Percentiles rank a stretch among this genome's conserved stretches.
Evolutionary conservation across 1,140 invertebrate species (phyloP).

Genomic region (Lasioglossum baleicum): DNA sequence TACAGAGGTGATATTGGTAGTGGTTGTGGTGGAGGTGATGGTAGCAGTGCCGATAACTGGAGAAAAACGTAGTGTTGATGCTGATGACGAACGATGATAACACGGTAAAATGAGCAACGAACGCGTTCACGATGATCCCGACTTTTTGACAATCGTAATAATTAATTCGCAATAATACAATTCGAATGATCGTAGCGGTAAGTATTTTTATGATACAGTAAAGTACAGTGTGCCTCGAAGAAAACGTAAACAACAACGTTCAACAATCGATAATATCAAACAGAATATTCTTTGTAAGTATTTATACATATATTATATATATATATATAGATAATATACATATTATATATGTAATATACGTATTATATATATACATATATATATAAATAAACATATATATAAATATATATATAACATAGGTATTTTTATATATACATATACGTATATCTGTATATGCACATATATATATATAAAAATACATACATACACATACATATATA

Average conservation of each 20-base stretch:
- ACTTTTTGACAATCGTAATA: conserved; percentile 35
- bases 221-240: conserved; percentile 78
- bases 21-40: conserved; percentile 1
- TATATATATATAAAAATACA: neutral
- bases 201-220: conserved; percentile 76
- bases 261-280: conserved; percentile 79
- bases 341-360: conserved; percentile 16
- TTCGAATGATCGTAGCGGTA: conserved; percentile 67
- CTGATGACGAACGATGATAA: conserved; percentile 30
- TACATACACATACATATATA: neutral
- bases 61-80: conserved; percentile 30
- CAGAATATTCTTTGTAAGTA: conserved; percentile 72
- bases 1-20: neutral
- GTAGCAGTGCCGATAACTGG: neutral
- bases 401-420: conserved; percentile 7
- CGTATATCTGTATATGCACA: conserved; percentile 64
- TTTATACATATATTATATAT: conserved; percentile 65
- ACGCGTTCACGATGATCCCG: conserved; percentile 38
- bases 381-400: too few species aligned
- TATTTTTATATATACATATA: conserved; percentile 64
- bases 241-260: conserved; percentile 78
- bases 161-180: conserved; percentile 62
- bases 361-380: conserved; percentile 63
- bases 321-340: conserved; percentile 64
- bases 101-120: conserved; percentile 23